These are phyloP conservation scores for Sitobion miscanthi DNA, from an alignment of 1,140 invertebrate genomes.

Conservation along the genomic window DNA sequence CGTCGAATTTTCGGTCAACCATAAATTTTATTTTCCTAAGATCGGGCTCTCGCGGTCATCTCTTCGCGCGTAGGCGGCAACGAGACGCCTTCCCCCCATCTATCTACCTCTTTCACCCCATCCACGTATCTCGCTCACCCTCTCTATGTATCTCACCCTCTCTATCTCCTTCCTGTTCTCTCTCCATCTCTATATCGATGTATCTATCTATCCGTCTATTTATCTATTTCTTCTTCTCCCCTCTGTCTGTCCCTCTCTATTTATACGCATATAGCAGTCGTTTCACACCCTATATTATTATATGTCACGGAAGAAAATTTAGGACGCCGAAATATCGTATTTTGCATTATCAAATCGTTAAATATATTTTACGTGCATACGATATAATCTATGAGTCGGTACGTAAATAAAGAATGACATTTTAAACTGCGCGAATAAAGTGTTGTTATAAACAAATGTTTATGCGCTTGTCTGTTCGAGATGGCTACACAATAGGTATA, in stretches of 20 bases:
- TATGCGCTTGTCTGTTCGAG: not conserved
- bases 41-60: not conserved
- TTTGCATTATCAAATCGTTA: constrained; percentile 5
- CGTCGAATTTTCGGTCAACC: constrained; percentile 16
- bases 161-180: too few relatives aligned
- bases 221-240: too few relatives aligned
- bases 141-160: too few relatives aligned
- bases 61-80: not conserved
- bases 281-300: too few relatives aligned
- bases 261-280: too few relatives aligned
- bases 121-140: too few relatives aligned
- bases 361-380: not conserved
- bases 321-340: not conserved
- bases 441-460: not conserved
- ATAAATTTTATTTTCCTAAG: constrained; percentile 21
- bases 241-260: too few relatives aligned
- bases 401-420: not conserved
- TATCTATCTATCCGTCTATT: too few relatives aligned
- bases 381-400: not conserved
- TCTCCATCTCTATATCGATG: too few relatives aligned
- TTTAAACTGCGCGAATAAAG: not conserved
- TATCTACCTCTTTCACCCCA: not conserved
- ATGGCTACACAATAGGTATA: constrained; percentile 1
- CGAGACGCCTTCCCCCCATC: not conserved
- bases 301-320: not conserved